These are phyloP conservation scores for Ceriagrion tenellum DNA, from an alignment of 2,888 invertebrate genomes.

Conservation along the genomic window DNA sequence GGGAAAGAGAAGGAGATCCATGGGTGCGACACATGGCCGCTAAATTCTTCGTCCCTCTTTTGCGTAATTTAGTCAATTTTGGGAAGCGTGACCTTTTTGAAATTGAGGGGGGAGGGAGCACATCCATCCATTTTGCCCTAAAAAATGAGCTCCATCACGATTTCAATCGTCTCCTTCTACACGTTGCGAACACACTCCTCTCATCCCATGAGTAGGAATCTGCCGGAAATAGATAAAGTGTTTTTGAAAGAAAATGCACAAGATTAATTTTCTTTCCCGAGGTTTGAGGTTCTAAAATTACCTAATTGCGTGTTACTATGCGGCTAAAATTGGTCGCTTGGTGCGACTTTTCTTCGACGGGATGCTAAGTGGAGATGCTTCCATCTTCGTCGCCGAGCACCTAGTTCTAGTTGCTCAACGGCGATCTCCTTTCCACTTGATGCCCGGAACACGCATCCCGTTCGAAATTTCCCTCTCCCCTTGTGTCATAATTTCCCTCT, in stretches of 20 bases:
- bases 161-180: not conserved
- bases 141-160: not conserved
- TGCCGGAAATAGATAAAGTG: constrained; percentile 8
- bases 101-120: not conserved
- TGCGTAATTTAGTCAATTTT: not conserved
- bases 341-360: not conserved
- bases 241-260: constrained; percentile 16
- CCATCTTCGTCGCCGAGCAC: not conserved
- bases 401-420: not conserved
- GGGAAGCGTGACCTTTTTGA: not conserved
- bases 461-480: not conserved
- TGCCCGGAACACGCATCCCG: not conserved
- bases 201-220: not conserved
- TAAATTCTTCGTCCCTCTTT: not conserved
- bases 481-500: not conserved
- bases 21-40: not conserved
- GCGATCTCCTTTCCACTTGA: not conserved
- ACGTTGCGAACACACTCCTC: not conserved
- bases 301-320: constrained; percentile 22
- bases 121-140: not conserved
- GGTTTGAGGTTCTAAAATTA: not conserved
- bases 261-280: not conserved
- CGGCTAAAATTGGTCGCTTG: constrained; percentile 21
- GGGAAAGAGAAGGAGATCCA: not conserved
- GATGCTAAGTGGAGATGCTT: not conserved